These are phyloP conservation scores for Drosophila parthenogenetica DNA, from an alignment of 2,888 invertebrate species.

Conservation along the genomic window DNA sequence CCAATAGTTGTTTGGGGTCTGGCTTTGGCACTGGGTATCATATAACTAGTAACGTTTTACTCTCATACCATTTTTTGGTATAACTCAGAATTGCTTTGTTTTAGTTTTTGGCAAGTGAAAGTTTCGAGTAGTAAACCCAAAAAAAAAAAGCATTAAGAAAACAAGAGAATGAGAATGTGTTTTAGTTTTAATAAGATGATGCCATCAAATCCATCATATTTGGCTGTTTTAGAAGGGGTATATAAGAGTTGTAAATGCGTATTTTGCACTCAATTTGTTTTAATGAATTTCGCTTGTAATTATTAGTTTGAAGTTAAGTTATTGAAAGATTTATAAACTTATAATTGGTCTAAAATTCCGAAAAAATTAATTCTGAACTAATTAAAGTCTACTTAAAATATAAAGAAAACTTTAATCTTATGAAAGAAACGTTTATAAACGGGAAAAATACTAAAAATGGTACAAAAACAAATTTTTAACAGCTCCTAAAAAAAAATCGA, in stretches of 20 bases:
- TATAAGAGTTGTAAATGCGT: too few relatives aligned
- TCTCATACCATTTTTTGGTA: not conserved
- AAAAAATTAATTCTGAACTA: too few relatives aligned
- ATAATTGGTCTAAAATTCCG: too few relatives aligned
- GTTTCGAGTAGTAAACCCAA: constrained; percentile 15
- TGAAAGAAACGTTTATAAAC: too few relatives aligned
- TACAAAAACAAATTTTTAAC: too few relatives aligned
- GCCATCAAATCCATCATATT: not conserved
- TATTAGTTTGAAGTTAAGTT: constrained; percentile 1
- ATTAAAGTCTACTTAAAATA: too few relatives aligned
- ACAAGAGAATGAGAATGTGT: not conserved
- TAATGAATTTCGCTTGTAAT: constrained; percentile 2
- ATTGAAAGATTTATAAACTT: not conserved
- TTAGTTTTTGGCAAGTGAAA: constrained; percentile 46
- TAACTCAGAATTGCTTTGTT: constrained; percentile 24
- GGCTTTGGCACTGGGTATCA: not conserved
- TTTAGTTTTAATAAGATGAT: constrained; percentile 7
- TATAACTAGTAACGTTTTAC: constrained; percentile 21
- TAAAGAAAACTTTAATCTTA: too few relatives aligned
- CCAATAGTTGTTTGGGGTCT: constrained; percentile 11
- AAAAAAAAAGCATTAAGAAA: constrained; percentile 6
- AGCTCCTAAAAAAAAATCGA: too few relatives aligned
- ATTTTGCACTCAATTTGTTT: constrained; percentile 1
- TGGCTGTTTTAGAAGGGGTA: not conserved
- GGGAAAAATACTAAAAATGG: too few relatives aligned